Evolutionary conservation across 2,888 invertebrate genomes (phyloP), one percentile per base, ranked within the genome.

Genomic region (Anthoptus insignis): DNA sequence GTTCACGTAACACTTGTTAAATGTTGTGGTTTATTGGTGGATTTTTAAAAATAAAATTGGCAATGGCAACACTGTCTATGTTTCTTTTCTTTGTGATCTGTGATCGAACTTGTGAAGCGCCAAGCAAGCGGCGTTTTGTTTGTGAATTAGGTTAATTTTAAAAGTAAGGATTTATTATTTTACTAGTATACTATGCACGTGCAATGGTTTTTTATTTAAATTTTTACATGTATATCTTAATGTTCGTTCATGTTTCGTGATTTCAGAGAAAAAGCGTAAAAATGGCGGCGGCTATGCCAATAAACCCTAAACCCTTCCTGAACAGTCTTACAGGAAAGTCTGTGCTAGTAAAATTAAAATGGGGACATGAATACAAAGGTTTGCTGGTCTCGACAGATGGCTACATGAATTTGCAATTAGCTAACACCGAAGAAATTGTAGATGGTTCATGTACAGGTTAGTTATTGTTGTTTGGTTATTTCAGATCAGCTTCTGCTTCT

Each of bases 321-420:
- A 99, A 99, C 94, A 98, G 98, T 82, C 94, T 99, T 53, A 99
- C 99, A 1, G 99, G 99, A 14, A 99, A 99, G 93, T 97, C 99
- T 45, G 99, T 99, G 42, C 96, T 99, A 87, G 99, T 99, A 2
- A 99, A 99, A 91, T 94, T 99, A 68, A 99, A 99, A 87, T 99
- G 99, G 99, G 99, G 99, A 29, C 99, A 99, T 89, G 99, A 99
- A 89, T 99, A 99, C 89, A 99, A 99, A 95, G 99, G 99, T 13
- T 97, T 98, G 76, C 93, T 99, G 34, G 99, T 99, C 0, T 99
- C 99, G 3, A 98, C 99, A 1, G 99, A 99, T 91, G 98, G 98
- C 7, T 99, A 99, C 84, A 99, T 99, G 99, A 99, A 99, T 87
- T 92, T 99, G 73, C 99, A 99, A 92, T 91, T 99, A 67, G 99